Percentiles rank a stretch among this genome's conserved stretches.
Conservation (phyloP, 2,797 vertebrate species). For the Sebastes miniatus region DNA sequence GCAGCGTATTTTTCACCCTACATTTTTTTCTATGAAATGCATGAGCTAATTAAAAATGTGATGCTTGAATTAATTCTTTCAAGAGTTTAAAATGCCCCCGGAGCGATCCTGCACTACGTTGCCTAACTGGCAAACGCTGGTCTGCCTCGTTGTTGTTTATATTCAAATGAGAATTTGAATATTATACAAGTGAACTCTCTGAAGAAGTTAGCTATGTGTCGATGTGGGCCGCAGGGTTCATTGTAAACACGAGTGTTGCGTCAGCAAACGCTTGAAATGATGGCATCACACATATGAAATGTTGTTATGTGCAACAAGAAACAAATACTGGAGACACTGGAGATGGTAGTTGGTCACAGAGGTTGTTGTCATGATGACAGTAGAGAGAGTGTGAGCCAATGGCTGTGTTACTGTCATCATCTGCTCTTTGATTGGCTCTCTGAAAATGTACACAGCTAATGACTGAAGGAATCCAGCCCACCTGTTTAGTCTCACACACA, state of each 20-base stretch:
- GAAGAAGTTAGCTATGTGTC: conserved; percentile 61
- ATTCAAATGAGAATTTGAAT: conserved; percentile 44
- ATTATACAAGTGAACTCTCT: conserved; percentile 38
- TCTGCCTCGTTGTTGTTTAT: conserved; percentile 53
- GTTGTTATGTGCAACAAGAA: conserved; percentile 64
- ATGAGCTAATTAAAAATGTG: conserved; percentile 47
- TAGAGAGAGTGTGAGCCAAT: conserved; percentile 59
- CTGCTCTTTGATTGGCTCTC: conserved; percentile 66
- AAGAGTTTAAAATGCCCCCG: conserved; percentile 49
- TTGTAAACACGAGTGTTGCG: conserved; percentile 73
- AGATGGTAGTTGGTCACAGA: conserved; percentile 49
- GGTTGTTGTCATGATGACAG: conserved; percentile 68
- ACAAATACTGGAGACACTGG: conserved; percentile 42
- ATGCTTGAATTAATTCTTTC: conserved; percentile 54
- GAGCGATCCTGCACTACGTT: conserved; percentile 32
- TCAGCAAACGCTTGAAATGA: conserved; percentile 72
- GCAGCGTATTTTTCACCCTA: conserved; percentile 30
- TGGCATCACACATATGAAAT: conserved; percentile 68
- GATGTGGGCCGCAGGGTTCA: conserved; percentile 60
- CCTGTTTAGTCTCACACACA: conserved; percentile 56
- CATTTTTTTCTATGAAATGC: conserved; percentile 23
- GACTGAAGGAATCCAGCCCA: conserved; percentile 58
- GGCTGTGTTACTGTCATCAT: conserved; percentile 55
- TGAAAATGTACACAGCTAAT: conserved; percentile 63
- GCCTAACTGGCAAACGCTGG: conserved; percentile 20